A percentile compares a stretch with the other conserved stretches of the same genome.
Conservation (phyloP, 2,888 invertebrate genomes). For the Synergus umbraculus region DNA sequence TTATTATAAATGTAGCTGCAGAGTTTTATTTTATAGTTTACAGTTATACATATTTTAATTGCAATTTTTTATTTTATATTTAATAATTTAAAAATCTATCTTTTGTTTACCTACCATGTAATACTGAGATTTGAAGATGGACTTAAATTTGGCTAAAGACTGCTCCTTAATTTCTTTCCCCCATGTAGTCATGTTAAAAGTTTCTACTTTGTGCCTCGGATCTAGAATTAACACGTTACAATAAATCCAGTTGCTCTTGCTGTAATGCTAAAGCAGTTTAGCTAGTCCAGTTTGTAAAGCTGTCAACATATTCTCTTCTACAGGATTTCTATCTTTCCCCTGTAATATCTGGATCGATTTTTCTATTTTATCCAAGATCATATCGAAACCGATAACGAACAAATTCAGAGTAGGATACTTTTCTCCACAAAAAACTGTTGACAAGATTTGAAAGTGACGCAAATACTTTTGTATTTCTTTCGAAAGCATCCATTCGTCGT, state of each 20-base stretch:
- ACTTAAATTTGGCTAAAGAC: slow-evolving; percentile 41
- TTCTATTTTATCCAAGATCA: slow-evolving; percentile 47
- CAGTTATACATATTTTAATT: too few species aligned
- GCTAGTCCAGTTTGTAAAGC: slow-evolving; percentile 43
- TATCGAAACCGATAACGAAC: slow-evolving; percentile 46
- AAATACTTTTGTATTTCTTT: slow-evolving; percentile 44
- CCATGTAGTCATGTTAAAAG: slow-evolving; percentile 44
- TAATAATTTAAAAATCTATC: too few species aligned
- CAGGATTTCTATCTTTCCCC: slow-evolving; percentile 40
- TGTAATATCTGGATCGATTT: slow-evolving; percentile 39
- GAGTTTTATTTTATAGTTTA: too few species aligned
- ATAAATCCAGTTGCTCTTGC: slow-evolving; percentile 46
- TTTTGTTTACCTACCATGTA: neutral
- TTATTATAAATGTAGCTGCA: too few species aligned
- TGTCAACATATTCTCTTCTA: slow-evolving; percentile 43
- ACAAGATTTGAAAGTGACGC: slow-evolving; percentile 40
- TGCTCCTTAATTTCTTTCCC: slow-evolving; percentile 42
- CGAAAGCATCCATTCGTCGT: slow-evolving; percentile 35
- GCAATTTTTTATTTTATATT: too few species aligned
- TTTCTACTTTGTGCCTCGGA: slow-evolving; percentile 47
- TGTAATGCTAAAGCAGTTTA: slow-evolving; percentile 43
- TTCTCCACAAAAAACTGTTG: slow-evolving; percentile 50
- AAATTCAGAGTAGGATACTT: slow-evolving; percentile 51
- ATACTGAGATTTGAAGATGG: slow-evolving; percentile 19
- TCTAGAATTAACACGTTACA: slow-evolving; percentile 42